Conservation (phyloP, 1,140 invertebrate species). For the Macrotrachela quadricornifera region DNA sequence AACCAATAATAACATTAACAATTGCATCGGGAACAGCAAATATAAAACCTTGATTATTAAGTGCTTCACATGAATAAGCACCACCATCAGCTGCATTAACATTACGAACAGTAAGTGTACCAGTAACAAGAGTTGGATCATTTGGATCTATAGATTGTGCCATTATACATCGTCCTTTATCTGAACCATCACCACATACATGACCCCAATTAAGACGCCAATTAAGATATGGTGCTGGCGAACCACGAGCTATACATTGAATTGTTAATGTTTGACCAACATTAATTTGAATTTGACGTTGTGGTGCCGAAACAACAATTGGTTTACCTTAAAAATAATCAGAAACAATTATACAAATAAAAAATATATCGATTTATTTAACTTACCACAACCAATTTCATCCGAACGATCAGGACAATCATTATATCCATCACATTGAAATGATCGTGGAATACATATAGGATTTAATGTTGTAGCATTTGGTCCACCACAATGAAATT, state of each 20-base stretch:
- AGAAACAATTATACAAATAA: no score
- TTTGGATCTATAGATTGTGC: background rate
- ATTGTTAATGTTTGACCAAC: slow-evolving; percentile 51
- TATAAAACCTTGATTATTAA: slow-evolving; percentile 58
- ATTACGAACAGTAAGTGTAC: slow-evolving; percentile 54
- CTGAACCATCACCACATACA: slow-evolving; percentile 32
- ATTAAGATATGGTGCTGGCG: slow-evolving; percentile 66
- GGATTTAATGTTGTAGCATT: background rate
- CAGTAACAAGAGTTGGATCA: slow-evolving; percentile 40
- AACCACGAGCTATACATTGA: slow-evolving; percentile 61
- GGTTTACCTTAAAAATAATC: slow-evolving; percentile 29
- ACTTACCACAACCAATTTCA: slow-evolving; percentile 70
- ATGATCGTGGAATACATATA: slow-evolving; percentile 76
- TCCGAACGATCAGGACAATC: slow-evolving; percentile 74
- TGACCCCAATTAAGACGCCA: slow-evolving; percentile 95
- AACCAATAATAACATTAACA: slow-evolving; percentile 41
- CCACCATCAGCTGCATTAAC: slow-evolving; percentile 55
- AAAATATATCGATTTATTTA: background rate
- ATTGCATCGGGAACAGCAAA: slow-evolving; percentile 76
- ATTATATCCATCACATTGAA: slow-evolving; percentile 66
- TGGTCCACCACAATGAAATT: slow-evolving; percentile 48
- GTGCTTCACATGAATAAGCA: slow-evolving; percentile 87
- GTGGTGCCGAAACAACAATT: slow-evolving; percentile 44
- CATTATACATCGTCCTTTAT: slow-evolving; percentile 30
- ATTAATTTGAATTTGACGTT: slow-evolving; percentile 39